phyloP scores from a whole-genome alignment of 2,797 vertebrate species.

The Neosilurus hyrtlii region DNA sequence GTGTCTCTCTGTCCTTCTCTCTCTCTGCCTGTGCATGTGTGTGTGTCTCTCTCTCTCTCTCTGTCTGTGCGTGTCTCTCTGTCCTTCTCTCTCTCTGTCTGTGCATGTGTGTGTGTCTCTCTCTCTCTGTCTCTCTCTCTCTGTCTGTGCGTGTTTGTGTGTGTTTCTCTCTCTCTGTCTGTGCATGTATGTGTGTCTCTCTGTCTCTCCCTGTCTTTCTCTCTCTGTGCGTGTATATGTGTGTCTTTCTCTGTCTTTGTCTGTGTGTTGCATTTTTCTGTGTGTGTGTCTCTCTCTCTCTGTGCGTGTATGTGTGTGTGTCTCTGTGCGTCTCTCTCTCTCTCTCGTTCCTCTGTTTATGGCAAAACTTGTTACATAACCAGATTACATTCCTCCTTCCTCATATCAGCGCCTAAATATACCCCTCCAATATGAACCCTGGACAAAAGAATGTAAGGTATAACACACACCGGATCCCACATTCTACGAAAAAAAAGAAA shows the following conservation, averaged over 20 bases:
- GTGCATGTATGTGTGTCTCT: not conserved
- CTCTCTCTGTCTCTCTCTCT: too few relatives aligned
- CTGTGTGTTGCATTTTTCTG: not conserved
- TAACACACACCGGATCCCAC: not conserved
- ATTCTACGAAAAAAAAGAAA: too few relatives aligned
- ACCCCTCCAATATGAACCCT: constrained; percentile 61
- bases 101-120: too few relatives aligned
- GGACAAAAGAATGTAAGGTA: constrained; percentile 48
- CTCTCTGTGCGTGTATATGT: not conserved
- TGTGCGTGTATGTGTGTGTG: constrained; percentile 39
- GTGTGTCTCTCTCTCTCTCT: constrained; percentile 39
- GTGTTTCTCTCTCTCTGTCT: too few relatives aligned
- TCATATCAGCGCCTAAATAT: constrained; percentile 90
- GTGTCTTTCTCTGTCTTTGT: constrained; percentile 50
- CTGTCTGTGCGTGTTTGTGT: too few relatives aligned
- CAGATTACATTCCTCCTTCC: constrained; percentile 91
- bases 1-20: constrained; percentile 50
- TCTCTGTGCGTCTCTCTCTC: constrained; percentile 67
- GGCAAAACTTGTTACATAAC: constrained; percentile 98
- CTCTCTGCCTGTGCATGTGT: too few relatives aligned
- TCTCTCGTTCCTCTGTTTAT: constrained; percentile 87
- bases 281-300: constrained; percentile 47
- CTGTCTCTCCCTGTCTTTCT: constrained; percentile 59
- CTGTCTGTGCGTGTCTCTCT: constrained; percentile 35
- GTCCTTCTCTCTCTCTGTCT: constrained; percentile 54